A percentile compares a stretch with the other conserved stretches of the same genome.
These are phyloP conservation scores for Drosophila anceps DNA, from an alignment of 2,888 invertebrate species.

Conservation along the genomic window DNA sequence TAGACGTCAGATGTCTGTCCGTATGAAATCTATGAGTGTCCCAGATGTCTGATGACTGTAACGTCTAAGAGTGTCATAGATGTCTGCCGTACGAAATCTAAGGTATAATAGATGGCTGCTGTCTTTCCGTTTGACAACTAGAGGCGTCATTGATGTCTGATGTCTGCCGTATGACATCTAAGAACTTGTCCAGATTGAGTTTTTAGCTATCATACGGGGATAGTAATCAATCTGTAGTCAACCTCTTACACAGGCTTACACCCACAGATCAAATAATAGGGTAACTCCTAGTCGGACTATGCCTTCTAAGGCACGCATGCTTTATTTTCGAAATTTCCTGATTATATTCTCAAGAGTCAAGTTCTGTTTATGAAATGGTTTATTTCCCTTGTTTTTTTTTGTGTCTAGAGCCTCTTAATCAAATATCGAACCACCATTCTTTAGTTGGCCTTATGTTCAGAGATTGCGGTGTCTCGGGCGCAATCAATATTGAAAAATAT, in stretches of 20 bases:
- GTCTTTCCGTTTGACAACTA: too few species aligned
- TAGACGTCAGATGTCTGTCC: too few species aligned
- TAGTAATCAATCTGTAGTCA: neutral
- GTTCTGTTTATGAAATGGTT: neutral
- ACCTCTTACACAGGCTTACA: too few species aligned
- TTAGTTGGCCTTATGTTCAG: neutral
- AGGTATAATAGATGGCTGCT: too few species aligned
- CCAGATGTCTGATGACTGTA: too few species aligned
- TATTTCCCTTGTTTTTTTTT: neutral
- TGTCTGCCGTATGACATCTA: neutral
- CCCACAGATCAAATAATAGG: too few species aligned
- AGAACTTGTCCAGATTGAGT: neutral
- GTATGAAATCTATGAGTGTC: too few species aligned
- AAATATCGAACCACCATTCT: constrained; percentile 9
- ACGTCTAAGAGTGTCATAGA: too few species aligned
- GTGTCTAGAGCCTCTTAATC: constrained; percentile 2
- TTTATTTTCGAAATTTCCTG: neutral
- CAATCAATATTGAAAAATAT: constrained; percentile 4
- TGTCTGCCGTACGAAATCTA: too few species aligned
- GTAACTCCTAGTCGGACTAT: neutral
- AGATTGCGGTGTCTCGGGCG: constrained; percentile 11
- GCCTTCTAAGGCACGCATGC: neutral
- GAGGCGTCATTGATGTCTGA: too few species aligned
- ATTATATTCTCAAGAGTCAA: neutral
- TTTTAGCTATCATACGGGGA: neutral